Evolutionary conservation across 2,888 invertebrate genomes (phyloP).

Genomic region (Petrolisthes cinctipes): DNA sequence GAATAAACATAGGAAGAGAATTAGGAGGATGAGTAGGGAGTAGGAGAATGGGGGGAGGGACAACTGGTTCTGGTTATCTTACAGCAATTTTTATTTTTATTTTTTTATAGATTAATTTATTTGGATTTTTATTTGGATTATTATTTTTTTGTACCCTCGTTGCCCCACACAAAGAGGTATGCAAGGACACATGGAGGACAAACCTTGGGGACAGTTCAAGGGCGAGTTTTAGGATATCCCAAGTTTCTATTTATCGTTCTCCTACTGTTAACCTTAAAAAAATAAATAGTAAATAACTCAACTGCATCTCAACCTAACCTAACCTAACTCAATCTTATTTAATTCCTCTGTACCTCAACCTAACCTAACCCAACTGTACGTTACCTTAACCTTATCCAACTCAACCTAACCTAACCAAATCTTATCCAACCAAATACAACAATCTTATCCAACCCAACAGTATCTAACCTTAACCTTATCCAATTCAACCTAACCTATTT

Average conservation of each 20-base stretch:
- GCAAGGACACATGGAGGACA: too few relatives aligned
- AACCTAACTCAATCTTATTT: too few relatives aligned
- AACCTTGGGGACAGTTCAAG: too few relatives aligned
- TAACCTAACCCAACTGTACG: not conserved
- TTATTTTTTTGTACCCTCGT: not conserved
- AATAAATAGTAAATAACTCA: too few relatives aligned
- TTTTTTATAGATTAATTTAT: too few relatives aligned
- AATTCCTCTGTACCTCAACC: not conserved
- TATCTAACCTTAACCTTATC: not conserved
- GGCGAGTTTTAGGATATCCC: too few relatives aligned
- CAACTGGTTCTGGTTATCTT: too few relatives aligned
- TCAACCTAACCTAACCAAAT: not conserved
- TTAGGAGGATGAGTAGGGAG: not conserved
- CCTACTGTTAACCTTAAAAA: too few relatives aligned
- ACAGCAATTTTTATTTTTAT: too few relatives aligned
- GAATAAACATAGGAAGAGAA: not conserved
- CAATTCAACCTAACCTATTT: not conserved
- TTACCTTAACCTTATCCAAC: not conserved
- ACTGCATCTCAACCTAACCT: not conserved
- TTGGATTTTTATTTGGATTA: too few relatives aligned
- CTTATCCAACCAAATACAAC: conserved; percentile 3
- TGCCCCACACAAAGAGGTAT: not conserved
- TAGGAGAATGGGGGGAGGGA: not conserved
- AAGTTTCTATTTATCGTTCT: too few relatives aligned
- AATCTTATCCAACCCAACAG: not conserved